phyloP scores from a whole-genome alignment of 2,113 vertebrate genomes.

The Sarotherodon lohbergeri region DNA sequence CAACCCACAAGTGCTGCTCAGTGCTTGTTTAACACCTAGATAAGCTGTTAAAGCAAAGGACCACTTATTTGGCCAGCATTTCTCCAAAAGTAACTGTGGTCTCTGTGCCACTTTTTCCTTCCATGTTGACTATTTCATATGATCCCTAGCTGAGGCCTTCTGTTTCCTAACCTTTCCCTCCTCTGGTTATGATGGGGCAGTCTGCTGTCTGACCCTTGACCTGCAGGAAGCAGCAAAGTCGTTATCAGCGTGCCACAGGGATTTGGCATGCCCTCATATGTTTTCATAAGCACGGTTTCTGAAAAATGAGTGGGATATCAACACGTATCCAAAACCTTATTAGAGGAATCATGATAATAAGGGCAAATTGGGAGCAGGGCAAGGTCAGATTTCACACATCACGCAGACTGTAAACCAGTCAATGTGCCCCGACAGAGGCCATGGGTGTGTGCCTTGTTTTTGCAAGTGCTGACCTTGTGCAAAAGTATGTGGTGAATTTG shows the following conservation, averaged over 20 bases:
- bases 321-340: neutral
- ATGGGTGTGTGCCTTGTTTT: neutral
- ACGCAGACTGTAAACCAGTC: neutral
- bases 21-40: neutral
- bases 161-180: neutral
- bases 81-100: neutral
- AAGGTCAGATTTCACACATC: neutral
- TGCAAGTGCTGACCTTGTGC: neutral
- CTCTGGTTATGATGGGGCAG: neutral
- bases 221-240: slow-evolving; percentile 39
- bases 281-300: slow-evolving; percentile 32
- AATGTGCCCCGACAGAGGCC: neutral
- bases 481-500: neutral
- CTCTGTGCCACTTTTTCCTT: neutral
- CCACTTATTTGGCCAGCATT: neutral
- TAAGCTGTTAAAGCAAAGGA: neutral
- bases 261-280: neutral
- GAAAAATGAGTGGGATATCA: neutral
- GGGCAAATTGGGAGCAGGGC: neutral
- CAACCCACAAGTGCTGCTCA: neutral
- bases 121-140: neutral
- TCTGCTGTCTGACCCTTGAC: slow-evolving; percentile 40
- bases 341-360: neutral
- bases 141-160: neutral
- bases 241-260: slow-evolving; percentile 28